These are phyloP conservation scores for Ochotona princeps DNA, from an alignment of 2,113 vertebrate genomes.

Conservation along the genomic window DNA sequence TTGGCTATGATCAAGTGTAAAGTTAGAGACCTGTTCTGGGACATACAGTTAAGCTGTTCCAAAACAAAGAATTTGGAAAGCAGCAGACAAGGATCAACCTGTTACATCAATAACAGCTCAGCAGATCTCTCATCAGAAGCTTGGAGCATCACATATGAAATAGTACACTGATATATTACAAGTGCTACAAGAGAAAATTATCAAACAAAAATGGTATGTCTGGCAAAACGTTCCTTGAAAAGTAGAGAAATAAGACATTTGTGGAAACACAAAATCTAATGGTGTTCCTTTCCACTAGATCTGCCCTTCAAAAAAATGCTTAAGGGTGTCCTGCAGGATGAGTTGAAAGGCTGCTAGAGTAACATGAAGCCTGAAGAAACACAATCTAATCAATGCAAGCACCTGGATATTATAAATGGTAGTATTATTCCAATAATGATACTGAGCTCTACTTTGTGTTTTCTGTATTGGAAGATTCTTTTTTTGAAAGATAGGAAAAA, in stretches of 20 bases:
- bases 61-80: background rate
- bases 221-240: background rate
- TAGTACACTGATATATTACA: background rate
- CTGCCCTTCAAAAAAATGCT: too few relatives aligned
- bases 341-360: too few relatives aligned
- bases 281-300: too few relatives aligned
- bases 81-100: background rate
- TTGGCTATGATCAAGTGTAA: too few relatives aligned
- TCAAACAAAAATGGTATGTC: background rate
- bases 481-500: too few relatives aligned
- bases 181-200: background rate
- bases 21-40: background rate
- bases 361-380: too few relatives aligned
- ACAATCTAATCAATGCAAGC: background rate
- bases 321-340: too few relatives aligned
- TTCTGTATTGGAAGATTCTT: too few relatives aligned
- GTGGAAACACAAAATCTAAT: too few relatives aligned
- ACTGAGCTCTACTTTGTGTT: background rate
- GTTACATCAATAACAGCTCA: background rate
- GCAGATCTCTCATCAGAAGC: background rate
- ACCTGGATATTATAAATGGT: background rate
- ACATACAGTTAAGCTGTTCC: background rate
- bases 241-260: too few relatives aligned
- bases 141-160: background rate
- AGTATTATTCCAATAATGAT: background rate